Evolutionary conservation across 2,888 invertebrate genomes (phyloP).

Genomic region (Lacanobia wlatinum): DNA sequence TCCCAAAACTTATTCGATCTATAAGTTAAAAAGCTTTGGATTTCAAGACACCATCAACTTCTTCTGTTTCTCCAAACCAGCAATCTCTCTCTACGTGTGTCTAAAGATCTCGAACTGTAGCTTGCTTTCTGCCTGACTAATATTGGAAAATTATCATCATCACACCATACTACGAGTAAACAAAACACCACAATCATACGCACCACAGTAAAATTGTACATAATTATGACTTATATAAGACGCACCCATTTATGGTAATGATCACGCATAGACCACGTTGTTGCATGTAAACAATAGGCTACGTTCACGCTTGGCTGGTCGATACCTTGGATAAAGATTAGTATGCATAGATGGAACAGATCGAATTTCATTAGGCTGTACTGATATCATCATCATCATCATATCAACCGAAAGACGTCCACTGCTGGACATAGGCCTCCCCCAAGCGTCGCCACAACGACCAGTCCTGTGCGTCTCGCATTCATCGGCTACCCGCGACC

Average conservation of each 20-base stretch:
- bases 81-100: background rate
- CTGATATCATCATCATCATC: too few species aligned
- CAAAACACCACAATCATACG: conserved; percentile 18
- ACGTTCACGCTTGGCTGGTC: conserved; percentile 35
- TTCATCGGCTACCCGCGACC: too few species aligned
- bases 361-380: background rate
- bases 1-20: background rate
- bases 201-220: background rate
- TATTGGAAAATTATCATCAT: background rate
- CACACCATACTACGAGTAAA: background rate
- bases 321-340: conserved; percentile 9
- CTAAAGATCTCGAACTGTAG: too few species aligned
- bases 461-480: too few species aligned
- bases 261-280: conserved; percentile 20
- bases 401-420: too few species aligned
- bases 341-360: background rate
- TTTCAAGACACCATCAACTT: background rate
- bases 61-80: background rate
- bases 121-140: background rate
- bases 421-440: too few species aligned
- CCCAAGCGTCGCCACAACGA: too few species aligned
- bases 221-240: conserved; percentile 44
- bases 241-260: conserved; percentile 51
- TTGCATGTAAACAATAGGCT: conserved; percentile 41
- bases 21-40: background rate